Percentiles rank a stretch among this genome's conserved stretches.
phyloP scores from a whole-genome alignment of 2,113 vertebrate species.

The Paramormyrops kingsleyae region DNA sequence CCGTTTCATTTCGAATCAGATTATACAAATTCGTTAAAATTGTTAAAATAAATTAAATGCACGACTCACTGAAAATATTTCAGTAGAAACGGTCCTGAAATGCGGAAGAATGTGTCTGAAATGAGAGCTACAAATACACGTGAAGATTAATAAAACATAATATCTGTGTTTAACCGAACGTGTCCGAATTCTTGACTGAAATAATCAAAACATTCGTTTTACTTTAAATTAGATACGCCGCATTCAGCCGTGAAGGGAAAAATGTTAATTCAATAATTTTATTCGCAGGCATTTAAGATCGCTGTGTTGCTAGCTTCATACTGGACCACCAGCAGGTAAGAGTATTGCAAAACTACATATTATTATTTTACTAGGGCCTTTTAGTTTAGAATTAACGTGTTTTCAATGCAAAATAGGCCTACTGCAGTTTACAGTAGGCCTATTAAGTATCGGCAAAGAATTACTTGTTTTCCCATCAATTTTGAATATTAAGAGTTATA shows the following conservation, averaged over 20 bases:
- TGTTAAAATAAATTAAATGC: not conserved
- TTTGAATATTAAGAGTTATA: not conserved
- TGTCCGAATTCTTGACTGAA: not conserved
- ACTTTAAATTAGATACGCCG: not conserved
- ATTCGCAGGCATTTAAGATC: not conserved
- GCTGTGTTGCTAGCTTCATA: not conserved
- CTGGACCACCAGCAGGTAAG: not conserved
- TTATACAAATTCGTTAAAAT: not conserved
- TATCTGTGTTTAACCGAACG: not conserved
- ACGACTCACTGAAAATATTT: not conserved
- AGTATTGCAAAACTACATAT: not conserved
- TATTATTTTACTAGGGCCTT: not conserved
- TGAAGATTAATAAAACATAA: not conserved
- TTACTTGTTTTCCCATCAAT: not conserved
- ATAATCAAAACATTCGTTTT: not conserved
- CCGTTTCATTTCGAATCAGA: not conserved
- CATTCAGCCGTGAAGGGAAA: not conserved
- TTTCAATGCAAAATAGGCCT: not conserved
- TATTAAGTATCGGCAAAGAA: not conserved
- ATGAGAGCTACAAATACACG: not conserved
- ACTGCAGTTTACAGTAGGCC: not conserved
- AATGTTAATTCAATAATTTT: not conserved
- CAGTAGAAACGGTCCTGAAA: not conserved
- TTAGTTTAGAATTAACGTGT: not conserved
- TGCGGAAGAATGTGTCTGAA: not conserved